Evolutionary conservation across 2,113 vertebrate genomes (phyloP), one percentile per base, ranked within the genome.

Genomic region (Tauraco erythrolophus): DNA sequence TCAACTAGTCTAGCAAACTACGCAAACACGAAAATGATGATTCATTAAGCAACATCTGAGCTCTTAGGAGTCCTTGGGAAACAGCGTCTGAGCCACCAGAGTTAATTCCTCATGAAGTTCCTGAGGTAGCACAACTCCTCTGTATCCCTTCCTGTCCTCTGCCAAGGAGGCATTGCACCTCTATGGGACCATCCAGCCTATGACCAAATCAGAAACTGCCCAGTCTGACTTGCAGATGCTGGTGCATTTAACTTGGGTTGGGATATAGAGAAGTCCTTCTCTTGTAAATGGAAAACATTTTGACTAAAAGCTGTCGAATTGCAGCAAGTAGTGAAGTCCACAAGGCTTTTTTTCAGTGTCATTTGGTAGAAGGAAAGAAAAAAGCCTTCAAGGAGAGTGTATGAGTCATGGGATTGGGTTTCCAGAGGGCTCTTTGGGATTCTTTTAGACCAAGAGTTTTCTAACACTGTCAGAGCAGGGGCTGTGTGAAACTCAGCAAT

Each of bases 401-500:
- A 76, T 86, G 83, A 97, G 68, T 90, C 95, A 93, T 92, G 68
- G 94, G 71, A 62, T 27, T 93, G 46, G 54, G 94, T 86, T 96
- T 93, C 88, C 79, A 88, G 82, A 92, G 79, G 85, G 79, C 90
- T 92, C 51, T 90, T 58, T 80, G 88, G 71, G 90, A 95, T 94
- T 92, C 75, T 94, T 97, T 85, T 72, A 2, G 21, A 92, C 77
- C 91, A 89, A 87, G 86, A 91, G 65, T 95, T 97, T 94, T 92
- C 94, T 92, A 92, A 88, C 61, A 53, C 60, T 91, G 65, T 92
- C 90, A 94, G 80, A 97, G 94, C 56, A 78, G 39, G 28, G 96
- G 21, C 77, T 96, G 69, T 92, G 89, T 96, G 91, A 97, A 97
- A 95, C 76, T 94, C 95, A 85, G 91, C 95, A 94, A 80, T 96